These are phyloP conservation scores for Papilio machaon DNA, from an alignment of 1,140 invertebrate genomes.

Conservation along the genomic window DNA sequence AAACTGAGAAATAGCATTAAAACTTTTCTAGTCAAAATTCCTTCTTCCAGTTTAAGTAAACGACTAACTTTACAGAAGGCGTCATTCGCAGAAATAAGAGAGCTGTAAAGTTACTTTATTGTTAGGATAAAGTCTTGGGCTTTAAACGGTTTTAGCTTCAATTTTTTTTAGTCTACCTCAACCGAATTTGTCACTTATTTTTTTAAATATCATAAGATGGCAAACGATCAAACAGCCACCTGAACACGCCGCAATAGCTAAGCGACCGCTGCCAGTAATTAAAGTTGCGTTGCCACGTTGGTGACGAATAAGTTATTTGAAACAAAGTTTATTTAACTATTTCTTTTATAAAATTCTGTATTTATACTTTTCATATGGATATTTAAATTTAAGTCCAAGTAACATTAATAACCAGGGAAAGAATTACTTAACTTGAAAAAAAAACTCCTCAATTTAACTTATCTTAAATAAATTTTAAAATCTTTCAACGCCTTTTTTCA, in stretches of 20 bases:
- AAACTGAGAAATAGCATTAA: slow-evolving; percentile 27
- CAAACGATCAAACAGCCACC: too few species aligned
- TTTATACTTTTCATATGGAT: not conserved
- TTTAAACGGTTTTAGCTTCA: not conserved
- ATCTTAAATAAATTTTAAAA: too few species aligned
- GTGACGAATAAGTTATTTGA: not conserved
- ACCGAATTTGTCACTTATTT: not conserved
- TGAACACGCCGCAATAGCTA: too few species aligned
- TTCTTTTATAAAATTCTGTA: not conserved
- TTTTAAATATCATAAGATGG: too few species aligned
- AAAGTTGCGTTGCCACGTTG: not conserved
- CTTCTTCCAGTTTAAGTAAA: slow-evolving; percentile 15
- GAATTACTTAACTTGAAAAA: not conserved
- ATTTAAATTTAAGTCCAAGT: not conserved
- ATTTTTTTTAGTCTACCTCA: not conserved
- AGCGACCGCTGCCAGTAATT: too few species aligned
- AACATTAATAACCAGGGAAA: not conserved
- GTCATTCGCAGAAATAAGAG: slow-evolving; percentile 23
- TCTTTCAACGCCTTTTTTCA: too few species aligned
- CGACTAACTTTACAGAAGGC: slow-evolving; percentile 22
- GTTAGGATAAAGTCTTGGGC: not conserved
- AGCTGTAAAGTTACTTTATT: slow-evolving; percentile 16
- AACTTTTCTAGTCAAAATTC: slow-evolving; percentile 27
- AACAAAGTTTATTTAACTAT: not conserved
- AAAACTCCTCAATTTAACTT: not conserved